A percentile compares a stretch with the other conserved stretches of the same genome.
Evolutionary conservation across 2,797 vertebrate species (phyloP).

Genomic region (Enteromius paludinosus): DNA sequence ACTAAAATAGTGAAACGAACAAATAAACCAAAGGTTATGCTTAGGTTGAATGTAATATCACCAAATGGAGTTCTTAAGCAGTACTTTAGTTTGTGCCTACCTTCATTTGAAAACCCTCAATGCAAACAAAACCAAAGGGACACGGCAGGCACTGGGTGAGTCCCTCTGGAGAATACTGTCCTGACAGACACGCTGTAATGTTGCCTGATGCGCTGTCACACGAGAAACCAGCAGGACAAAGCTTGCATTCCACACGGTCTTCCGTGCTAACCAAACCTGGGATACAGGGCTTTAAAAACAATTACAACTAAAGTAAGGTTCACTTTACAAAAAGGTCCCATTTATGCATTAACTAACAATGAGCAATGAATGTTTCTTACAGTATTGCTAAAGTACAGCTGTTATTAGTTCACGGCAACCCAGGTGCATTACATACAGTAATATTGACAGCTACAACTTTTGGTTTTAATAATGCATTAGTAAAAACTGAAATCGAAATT

Average conservation of each 20-base stretch:
- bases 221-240: conserved; percentile 82
- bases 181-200: conserved; percentile 76
- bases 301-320: not conserved
- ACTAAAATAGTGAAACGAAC: conserved; percentile 63
- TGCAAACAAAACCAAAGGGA: conserved; percentile 79
- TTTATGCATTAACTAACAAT: not conserved
- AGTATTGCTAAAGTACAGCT: not conserved
- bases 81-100: conserved; percentile 62
- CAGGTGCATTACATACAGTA: not conserved
- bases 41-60: not conserved
- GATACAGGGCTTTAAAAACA: conserved; percentile 78
- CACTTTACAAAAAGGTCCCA: not conserved
- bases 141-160: conserved; percentile 78
- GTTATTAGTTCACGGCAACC: not conserved
- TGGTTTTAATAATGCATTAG: not conserved
- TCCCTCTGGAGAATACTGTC: conserved; percentile 83
- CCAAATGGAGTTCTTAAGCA: not conserved
- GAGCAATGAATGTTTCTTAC: not conserved
- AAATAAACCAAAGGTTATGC: not conserved
- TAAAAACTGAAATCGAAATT: not conserved
- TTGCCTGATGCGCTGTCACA: conserved; percentile 73
- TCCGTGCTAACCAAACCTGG: conserved; percentile 81
- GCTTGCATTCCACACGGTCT: conserved; percentile 78
- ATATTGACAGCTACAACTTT: not conserved
- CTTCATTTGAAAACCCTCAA: conserved; percentile 76